Percentiles rank a stretch among this genome's conserved stretches.
These are phyloP conservation scores for Hesperia comma DNA, from an alignment of 2,888 invertebrate genomes.

Conservation along the genomic window DNA sequence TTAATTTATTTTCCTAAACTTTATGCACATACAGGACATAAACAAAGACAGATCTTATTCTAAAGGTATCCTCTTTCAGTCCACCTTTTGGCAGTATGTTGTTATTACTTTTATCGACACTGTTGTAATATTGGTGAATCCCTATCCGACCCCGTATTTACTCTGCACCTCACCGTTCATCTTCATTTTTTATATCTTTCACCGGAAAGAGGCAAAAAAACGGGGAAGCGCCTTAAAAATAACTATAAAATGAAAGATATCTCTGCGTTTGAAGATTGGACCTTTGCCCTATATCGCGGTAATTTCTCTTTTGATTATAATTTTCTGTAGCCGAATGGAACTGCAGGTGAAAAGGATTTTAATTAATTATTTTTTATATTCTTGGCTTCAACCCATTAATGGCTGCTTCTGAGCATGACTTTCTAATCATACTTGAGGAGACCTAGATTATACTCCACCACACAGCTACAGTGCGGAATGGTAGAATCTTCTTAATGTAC, in stretches of 20 bases:
- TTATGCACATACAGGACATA: too few relatives aligned
- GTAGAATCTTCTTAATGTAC: too few relatives aligned
- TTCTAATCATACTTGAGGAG: too few relatives aligned
- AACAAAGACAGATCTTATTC: too few relatives aligned
- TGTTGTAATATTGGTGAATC: conserved; percentile 44
- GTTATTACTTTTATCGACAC: conserved; percentile 29
- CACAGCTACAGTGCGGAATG: too few relatives aligned
- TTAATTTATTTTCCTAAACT: too few relatives aligned
- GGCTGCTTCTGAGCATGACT: too few relatives aligned
- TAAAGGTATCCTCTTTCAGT: too few relatives aligned
- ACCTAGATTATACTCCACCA: too few relatives aligned
- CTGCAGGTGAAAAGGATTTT: conserved; percentile 1
- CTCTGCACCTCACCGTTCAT: conserved; percentile 83
- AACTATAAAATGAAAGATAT: conserved; percentile 65
- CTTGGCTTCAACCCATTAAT: background rate
- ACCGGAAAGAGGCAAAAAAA: conserved; percentile 80
- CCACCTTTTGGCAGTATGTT: too few relatives aligned
- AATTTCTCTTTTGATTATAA: conserved; percentile 9
- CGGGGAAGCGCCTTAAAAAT: conserved; percentile 77
- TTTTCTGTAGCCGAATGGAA: background rate
- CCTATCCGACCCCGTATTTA: conserved; percentile 76
- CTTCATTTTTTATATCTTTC: conserved; percentile 82
- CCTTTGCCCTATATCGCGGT: conserved; percentile 51
- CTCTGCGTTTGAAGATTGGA: conserved; percentile 58
- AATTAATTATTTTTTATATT: background rate